A percentile compares a stretch with the other conserved stretches of the same genome.
phyloP scores from a whole-genome alignment of 1,140 invertebrate genomes.

The Tribolium castaneum region DNA sequence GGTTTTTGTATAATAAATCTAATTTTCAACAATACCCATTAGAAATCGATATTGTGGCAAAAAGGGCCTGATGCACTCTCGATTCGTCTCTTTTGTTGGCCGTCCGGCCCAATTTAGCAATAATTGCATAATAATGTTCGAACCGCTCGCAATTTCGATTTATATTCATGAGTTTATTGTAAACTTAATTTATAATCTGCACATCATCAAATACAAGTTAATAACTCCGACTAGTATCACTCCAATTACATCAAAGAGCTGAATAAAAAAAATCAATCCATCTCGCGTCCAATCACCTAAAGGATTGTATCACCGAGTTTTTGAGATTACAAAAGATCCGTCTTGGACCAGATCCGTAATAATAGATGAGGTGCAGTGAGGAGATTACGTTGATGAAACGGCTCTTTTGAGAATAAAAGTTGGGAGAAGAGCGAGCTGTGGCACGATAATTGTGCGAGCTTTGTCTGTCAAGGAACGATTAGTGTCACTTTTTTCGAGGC shows the following conservation, averaged over 20 bases:
- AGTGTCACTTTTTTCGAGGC: conserved; percentile 20
- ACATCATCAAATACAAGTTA: not conserved
- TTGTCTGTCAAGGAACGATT: conserved; percentile 27
- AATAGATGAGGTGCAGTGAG: conserved; percentile 53
- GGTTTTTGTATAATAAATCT: no score
- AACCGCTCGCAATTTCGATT: conserved; percentile 22
- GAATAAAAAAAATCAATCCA: not conserved
- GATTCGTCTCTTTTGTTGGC: not conserved
- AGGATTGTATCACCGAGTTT: conserved; percentile 12
- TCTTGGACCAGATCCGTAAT: conserved; percentile 41
- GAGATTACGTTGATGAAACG: conserved; percentile 55
- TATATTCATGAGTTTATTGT: conserved; percentile 34
- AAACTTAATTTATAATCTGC: conserved; percentile 21
- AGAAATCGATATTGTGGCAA: no score
- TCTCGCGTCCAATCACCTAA: conserved; percentile 1
- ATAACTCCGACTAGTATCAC: not conserved
- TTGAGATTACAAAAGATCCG: conserved; percentile 29
- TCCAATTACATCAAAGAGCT: not conserved
- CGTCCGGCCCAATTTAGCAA: not conserved
- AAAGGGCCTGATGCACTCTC: not conserved
- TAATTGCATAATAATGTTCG: conserved; percentile 23
- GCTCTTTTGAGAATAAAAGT: conserved; percentile 50
- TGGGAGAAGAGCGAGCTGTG: conserved; percentile 22
- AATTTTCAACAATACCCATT: no score
- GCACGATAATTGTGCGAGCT: conserved; percentile 16